Base-by-base conservation (phyloP, 2,113 vertebrate species). In the Centropus unirufus region DNA sequence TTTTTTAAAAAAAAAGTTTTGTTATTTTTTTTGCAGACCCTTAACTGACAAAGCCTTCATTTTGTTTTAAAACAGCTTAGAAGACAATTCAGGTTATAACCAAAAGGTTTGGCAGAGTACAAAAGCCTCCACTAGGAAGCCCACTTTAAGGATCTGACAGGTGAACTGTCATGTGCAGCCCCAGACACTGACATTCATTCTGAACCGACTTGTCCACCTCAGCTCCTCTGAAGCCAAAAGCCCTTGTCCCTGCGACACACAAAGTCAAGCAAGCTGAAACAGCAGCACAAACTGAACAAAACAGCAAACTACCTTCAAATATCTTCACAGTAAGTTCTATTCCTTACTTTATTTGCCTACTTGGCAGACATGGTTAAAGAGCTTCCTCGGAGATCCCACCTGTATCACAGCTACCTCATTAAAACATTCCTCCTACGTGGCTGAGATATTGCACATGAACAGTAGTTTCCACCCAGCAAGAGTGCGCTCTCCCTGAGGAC, bases 11-110 rank as follows among this genome's bases (percentile, higher is more conserved):
- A 36, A 36, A 36, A 36, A 36, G 36, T 36, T 36, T 36, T 36
- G 36, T 26, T 21, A 24, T 42, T 26, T 26, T 36, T 23, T 26
- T 4, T 2, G 11, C 10, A 58, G 46, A 83, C 74, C 29, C 16
- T 40, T 30, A 34, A 74, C 59, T n/a, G 72, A 40, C 16, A 88
- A 76, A 82, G n/a, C 19, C 22, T 83, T 80, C 15, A 30, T 1
- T 0, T 20, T 30, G 8, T 69, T 86, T 90, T 58, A 62, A 81
- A 86, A 7, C 30, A 69, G 40, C 34, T 87, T 42, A 74, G 52
- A 84, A 89, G 44, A 89, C 39, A 87, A 79, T 26, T 90, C 58
- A 59, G 82, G 32, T 72, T 62, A 86, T 12, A 92, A 52, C 26
- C 30, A 67, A 77, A 39, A 19, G 30, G 87, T 44, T 87, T 36